Evolutionary conservation across 2,797 vertebrate genomes (phyloP).

Genomic region (Lithobates sylvaticus): DNA sequence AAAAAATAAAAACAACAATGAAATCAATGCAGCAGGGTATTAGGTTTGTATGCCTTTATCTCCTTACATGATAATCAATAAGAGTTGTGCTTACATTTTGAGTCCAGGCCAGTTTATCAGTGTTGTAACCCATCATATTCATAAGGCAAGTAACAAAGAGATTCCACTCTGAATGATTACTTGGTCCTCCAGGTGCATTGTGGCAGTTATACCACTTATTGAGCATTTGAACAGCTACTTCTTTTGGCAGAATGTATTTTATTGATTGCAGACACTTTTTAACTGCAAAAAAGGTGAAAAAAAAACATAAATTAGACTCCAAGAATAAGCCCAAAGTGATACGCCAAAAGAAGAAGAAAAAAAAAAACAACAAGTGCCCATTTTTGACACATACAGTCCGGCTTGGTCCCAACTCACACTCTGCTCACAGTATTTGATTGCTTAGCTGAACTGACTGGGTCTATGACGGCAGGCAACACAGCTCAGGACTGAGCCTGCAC

Average conservation of each 20-base stretch:
- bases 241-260: conserved; percentile 92
- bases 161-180: conserved; percentile 92
- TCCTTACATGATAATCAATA: too few species aligned
- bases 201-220: conserved; percentile 98
- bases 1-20: too few species aligned
- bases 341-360: too few species aligned
- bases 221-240: conserved; percentile 91
- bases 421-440: too few species aligned
- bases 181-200: conserved; percentile 93
- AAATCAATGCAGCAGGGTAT: not conserved
- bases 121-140: conserved; percentile 98
- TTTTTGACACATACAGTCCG: too few species aligned
- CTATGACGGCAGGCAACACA: too few species aligned
- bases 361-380: too few species aligned
- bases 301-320: not conserved
- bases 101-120: conserved; percentile 91
- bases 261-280: conserved; percentile 91
- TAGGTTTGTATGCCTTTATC: too few species aligned
- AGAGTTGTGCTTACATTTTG: conserved; percentile 83
- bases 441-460: too few species aligned
- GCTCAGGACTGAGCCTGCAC: too few species aligned
- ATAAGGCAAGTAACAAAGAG: conserved; percentile 94
- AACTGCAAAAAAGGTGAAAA: conserved; percentile 74
- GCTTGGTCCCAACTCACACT: too few species aligned
- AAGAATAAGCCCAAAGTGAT: not conserved